Evolutionary conservation across 2,113 vertebrate species (phyloP).

Genomic region (Alethe castanea): DNA sequence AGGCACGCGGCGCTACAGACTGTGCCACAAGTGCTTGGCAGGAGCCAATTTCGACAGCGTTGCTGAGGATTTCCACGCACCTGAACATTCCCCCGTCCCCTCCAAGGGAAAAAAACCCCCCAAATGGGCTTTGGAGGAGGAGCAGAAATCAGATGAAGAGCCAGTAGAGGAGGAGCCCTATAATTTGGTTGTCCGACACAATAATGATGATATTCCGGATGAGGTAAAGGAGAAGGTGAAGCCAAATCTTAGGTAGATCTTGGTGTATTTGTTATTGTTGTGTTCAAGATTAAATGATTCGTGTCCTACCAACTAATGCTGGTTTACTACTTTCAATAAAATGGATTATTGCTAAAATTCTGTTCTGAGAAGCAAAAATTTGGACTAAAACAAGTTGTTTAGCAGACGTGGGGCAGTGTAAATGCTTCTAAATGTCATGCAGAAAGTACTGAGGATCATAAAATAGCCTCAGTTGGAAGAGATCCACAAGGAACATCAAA

Average conservation of each 20-base stretch:
- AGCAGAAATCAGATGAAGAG: constrained; percentile 85
- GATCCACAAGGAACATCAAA: background rate
- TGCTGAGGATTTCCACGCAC: constrained; percentile 71
- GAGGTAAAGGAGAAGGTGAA: constrained; percentile 78
- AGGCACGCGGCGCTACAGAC: constrained; percentile 88
- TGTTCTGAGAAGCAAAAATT: background rate
- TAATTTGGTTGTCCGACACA: constrained; percentile 89
- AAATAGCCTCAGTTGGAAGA: background rate
- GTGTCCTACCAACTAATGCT: background rate
- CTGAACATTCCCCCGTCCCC: constrained; percentile 54
- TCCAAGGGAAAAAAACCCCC: constrained; percentile 69
- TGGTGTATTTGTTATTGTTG: background rate
- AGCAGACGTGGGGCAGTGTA: background rate
- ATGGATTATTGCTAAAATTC: background rate
- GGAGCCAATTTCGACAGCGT: constrained; percentile 81
- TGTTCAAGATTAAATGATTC: background rate
- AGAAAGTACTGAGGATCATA: background rate
- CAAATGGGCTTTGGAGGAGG: constrained; percentile 71
- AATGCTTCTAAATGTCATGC: background rate
- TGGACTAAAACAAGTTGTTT: background rate
- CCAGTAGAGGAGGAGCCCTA: constrained; percentile 85
- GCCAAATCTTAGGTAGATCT: constrained; percentile 71
- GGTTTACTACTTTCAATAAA: background rate
- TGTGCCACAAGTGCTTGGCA: constrained; percentile 87
- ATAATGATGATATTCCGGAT: constrained; percentile 75